Evolutionary conservation across 2,888 invertebrate genomes (phyloP).

Genomic region (Philhelius pedissequus): DNA sequence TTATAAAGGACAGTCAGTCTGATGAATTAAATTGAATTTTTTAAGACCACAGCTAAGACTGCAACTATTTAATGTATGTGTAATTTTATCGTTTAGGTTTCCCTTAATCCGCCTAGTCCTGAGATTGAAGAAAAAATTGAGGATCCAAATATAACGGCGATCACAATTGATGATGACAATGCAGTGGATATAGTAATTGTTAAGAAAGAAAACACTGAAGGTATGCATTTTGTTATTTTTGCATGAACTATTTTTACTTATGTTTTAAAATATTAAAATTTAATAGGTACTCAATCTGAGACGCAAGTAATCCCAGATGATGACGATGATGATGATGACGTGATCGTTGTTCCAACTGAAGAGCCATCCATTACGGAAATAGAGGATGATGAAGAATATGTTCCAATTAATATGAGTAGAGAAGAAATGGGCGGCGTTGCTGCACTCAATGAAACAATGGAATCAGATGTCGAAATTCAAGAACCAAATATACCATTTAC

Average conservation of each 20-base stretch:
- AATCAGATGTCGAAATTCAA: conserved; percentile 78
- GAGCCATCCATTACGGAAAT: conserved; percentile 83
- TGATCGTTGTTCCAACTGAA: conserved; percentile 84
- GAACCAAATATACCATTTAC: conserved; percentile 79
- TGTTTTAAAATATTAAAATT: not conserved
- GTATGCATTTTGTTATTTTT: conserved; percentile 45
- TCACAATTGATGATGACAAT: conserved; percentile 74
- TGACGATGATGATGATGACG: conserved; percentile 84
- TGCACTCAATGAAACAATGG: conserved; percentile 70
- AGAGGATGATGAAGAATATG: conserved; percentile 81
- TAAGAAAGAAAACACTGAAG: conserved; percentile 73
- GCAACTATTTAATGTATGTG: no score
- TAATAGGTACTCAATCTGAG: conserved; percentile 12
- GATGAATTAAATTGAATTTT: no score
- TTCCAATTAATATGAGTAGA: conserved; percentile 71
- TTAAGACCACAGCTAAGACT: no score
- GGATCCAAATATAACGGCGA: conserved; percentile 58
- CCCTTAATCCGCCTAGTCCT: conserved; percentile 73
- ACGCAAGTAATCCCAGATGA: conserved; percentile 76
- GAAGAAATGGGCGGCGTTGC: conserved; percentile 71
- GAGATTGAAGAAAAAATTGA: conserved; percentile 37
- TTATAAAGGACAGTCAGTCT: no score
- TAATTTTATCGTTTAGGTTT: conserved; percentile 70
- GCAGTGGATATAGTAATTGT: conserved; percentile 75
- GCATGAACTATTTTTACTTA: not conserved